Percentiles rank a stretch among this genome's conserved stretches.
phyloP scores from a whole-genome alignment of 2,888 invertebrate genomes.

The Ashinkailepas kermadecensis region DNA sequence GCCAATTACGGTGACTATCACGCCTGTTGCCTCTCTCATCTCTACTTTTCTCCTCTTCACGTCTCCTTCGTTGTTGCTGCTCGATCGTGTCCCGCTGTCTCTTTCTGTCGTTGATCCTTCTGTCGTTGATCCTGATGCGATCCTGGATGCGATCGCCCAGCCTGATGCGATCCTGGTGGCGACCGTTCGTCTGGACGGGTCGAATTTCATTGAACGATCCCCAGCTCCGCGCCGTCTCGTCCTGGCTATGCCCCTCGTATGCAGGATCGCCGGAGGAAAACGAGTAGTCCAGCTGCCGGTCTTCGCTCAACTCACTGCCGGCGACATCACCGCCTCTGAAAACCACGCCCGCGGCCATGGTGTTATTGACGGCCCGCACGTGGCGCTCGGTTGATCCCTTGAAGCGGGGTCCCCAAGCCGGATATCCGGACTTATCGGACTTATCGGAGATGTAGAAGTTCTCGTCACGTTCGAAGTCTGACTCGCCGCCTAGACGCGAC shows the following conservation, averaged over 20 bases:
- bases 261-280: background rate
- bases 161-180: background rate
- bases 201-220: background rate
- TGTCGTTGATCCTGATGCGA: too few relatives aligned
- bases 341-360: background rate
- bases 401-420: background rate
- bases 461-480: background rate
- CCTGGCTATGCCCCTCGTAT: background rate
- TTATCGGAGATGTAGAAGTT: background rate
- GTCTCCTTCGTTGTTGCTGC: background rate
- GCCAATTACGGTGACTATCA: too few relatives aligned
- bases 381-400: background rate
- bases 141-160: background rate
- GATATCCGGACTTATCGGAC: too few relatives aligned
- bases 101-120: background rate
- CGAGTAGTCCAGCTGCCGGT: background rate
- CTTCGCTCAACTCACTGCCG: too few relatives aligned
- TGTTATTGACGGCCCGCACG: background rate
- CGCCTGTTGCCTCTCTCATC: too few relatives aligned
- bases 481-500: background rate
- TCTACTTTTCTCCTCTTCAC: background rate
- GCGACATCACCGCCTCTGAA: background rate
- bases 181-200: background rate
- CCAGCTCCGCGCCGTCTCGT: background rate
- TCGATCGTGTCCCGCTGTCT: background rate